phyloP scores from a whole-genome alignment of 2,888 invertebrate species.

The Ochlodes sylvanus region DNA sequence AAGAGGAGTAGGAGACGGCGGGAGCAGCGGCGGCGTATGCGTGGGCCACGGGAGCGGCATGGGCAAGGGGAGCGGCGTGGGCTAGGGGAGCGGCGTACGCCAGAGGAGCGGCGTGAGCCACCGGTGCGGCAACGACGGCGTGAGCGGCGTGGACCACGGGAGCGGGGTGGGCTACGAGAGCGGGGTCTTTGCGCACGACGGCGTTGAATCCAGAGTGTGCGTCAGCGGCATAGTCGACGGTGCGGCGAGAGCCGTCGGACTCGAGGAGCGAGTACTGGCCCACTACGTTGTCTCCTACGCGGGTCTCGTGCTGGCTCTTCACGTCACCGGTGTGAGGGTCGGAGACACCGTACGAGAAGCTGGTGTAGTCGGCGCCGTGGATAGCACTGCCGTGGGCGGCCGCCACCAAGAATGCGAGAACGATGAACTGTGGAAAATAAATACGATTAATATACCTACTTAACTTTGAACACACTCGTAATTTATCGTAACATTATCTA shows the following conservation, averaged over 20 bases:
- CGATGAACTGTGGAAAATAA: conserved; percentile 24
- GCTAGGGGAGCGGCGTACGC: conserved; percentile 47
- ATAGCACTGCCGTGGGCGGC: conserved; percentile 64
- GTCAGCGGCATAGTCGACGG: conserved; percentile 85
- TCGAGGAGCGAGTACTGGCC: conserved; percentile 81
- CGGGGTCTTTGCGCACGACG: conserved; percentile 81
- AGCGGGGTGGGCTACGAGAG: conserved; percentile 52
- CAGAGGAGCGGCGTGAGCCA: conserved; percentile 53
- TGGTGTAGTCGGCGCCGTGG: conserved; percentile 73
- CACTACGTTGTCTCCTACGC: conserved; percentile 87
- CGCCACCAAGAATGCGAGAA: conserved; percentile 34
- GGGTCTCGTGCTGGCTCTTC: conserved; percentile 86
- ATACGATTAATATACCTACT: conserved; percentile 44
- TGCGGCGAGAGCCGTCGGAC: conserved; percentile 87
- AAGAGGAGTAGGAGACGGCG: conserved; percentile 42
- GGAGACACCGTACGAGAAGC: conserved; percentile 78
- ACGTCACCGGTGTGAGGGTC: conserved; percentile 81
- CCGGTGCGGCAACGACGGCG: conserved; percentile 54
- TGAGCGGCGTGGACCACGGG: conserved; percentile 51
- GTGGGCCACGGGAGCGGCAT: conserved; percentile 39
- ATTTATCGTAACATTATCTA: too few species aligned
- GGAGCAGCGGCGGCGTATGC: conserved; percentile 45
- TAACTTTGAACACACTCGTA: too few species aligned
- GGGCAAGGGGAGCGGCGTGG: conserved; percentile 40
- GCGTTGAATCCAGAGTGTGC: conserved; percentile 84